Base-by-base conservation (phyloP, 1,140 invertebrate species). In the Octopus bimaculoides region DNA sequence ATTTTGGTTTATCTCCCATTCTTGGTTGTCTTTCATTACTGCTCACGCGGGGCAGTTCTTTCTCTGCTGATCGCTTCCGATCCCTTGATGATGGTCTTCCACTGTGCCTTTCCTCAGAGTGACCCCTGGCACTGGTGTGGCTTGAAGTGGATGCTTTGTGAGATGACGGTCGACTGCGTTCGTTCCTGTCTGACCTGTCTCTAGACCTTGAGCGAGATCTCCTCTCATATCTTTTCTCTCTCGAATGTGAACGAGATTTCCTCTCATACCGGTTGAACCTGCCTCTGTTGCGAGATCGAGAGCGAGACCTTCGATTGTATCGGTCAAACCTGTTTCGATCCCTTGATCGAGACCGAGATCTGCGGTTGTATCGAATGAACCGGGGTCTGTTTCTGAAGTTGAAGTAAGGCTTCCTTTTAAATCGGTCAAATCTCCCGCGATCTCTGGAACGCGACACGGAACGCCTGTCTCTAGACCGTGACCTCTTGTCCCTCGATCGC, bases 211-310 rank as follows among this genome's bases (percentile, higher is more conserved):
- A 84, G 75, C 80, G 81, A 53, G 80, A 71, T 41, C 75, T 82
- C 66, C 52, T 53, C 90, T 77, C 81, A 81, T 85, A 84, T 81
- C 83, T 89, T 74, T 66, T 54, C 41, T 75, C 14, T 79, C 54
- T 5, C 54, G 52, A 77, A 61, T 55, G 69, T 75, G 56, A 55
- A 56, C 90, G n/a, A 14, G 55, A 66, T 79, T 79, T 79, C 77
- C 78, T 71, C 5, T 5, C 14, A 78, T 83, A 53, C 75, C 84
- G 54, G 52, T 78, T 74, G 53, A 85, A 79, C 71, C 83, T 78
- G 26, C 81, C 73, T 54, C 83, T 81, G 8, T 41, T 41, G 26
- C 26, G 26, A 41, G 52, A 77, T 66, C 69, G 54, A 61, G 56
- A 55, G 55, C 90, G n/a, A 41, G 55, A 66, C 79, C 77, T 79